Percentiles rank a stretch among this genome's conserved stretches.
These are phyloP conservation scores for Picus viridis DNA, from an alignment of 2,797 vertebrate species.

Conservation along the genomic window DNA sequence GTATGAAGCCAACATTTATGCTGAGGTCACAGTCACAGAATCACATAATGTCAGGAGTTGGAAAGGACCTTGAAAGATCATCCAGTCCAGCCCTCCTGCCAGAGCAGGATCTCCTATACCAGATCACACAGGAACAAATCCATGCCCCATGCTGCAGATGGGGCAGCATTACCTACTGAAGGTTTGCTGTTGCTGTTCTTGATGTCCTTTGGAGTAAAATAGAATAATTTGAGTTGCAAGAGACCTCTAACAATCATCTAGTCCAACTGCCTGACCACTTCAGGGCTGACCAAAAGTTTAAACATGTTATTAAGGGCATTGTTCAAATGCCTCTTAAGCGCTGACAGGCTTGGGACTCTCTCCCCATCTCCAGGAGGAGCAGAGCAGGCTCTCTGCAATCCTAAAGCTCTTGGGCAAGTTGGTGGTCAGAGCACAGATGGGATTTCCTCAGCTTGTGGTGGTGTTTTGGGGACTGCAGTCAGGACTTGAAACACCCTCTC, in stretches of 20 bases:
- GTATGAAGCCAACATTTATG: neutral
- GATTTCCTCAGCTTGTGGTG: neutral
- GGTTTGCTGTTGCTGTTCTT: neutral
- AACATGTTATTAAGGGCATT: neutral
- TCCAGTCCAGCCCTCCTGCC: too few relatives aligned
- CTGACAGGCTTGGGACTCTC: neutral
- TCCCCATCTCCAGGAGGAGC: neutral
- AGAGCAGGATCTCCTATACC: too few relatives aligned
- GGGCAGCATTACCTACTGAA: neutral
- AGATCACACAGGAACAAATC: neutral
- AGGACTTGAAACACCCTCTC: neutral
- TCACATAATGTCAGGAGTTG: too few relatives aligned
- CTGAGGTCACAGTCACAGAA: too few relatives aligned
- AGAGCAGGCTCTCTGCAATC: neutral
- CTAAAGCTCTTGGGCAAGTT: neutral
- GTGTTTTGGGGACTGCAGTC: neutral
- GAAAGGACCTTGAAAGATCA: too few relatives aligned
- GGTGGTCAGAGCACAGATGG: neutral
- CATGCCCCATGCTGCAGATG: neutral
- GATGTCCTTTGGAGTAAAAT: neutral
- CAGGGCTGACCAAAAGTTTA: neutral
- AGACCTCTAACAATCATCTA: neutral
- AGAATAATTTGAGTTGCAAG: neutral
- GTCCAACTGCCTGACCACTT: neutral
- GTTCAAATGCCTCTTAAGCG: neutral